These are phyloP conservation scores for Hyles euphorbiae DNA, from an alignment of 1,140 invertebrate genomes.

Conservation along the genomic window DNA sequence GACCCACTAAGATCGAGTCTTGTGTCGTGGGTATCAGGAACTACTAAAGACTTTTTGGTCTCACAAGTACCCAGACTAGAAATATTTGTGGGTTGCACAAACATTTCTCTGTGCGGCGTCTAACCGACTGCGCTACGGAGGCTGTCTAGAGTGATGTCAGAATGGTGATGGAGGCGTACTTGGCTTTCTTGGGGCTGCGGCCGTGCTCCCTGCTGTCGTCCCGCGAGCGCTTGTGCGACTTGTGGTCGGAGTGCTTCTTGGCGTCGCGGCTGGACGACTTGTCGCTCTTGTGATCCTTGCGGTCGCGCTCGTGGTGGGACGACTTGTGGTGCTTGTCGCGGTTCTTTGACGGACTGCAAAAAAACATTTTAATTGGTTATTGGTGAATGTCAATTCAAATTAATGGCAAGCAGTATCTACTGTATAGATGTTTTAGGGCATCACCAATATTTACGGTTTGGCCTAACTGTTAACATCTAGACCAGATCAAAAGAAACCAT, in stretches of 20 bases:
- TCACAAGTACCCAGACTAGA: too few relatives aligned
- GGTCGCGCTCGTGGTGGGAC: slow-evolving; percentile 38
- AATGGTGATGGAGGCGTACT: slow-evolving; percentile 54
- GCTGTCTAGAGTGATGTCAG: background rate
- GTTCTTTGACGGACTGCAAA: slow-evolving; percentile 67
- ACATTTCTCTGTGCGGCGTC: too few relatives aligned
- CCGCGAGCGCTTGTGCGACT: slow-evolving; percentile 80
- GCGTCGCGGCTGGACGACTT: slow-evolving; percentile 58
- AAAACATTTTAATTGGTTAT: background rate
- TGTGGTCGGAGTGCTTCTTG: slow-evolving; percentile 67
- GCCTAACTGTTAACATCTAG: too few relatives aligned
- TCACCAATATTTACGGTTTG: too few relatives aligned
- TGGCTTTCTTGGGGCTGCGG: slow-evolving; percentile 82
- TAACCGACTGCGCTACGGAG: too few relatives aligned
- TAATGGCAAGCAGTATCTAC: too few relatives aligned
- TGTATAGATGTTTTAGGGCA: too few relatives aligned
- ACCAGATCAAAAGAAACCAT: too few relatives aligned
- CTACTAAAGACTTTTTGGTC: too few relatives aligned
- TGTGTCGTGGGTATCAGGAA: too few relatives aligned
- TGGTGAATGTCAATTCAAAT: background rate
- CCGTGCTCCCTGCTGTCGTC: slow-evolving; percentile 83
- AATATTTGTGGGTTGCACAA: too few relatives aligned
- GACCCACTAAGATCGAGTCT: too few relatives aligned
- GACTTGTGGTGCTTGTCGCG: slow-evolving; percentile 68
- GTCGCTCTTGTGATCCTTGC: slow-evolving; percentile 32